Percentiles rank a stretch among this genome's conserved stretches.
These are phyloP conservation scores for Drosophila fuyamai DNA, from an alignment of 1,140 invertebrate genomes.

Conservation along the genomic window DNA sequence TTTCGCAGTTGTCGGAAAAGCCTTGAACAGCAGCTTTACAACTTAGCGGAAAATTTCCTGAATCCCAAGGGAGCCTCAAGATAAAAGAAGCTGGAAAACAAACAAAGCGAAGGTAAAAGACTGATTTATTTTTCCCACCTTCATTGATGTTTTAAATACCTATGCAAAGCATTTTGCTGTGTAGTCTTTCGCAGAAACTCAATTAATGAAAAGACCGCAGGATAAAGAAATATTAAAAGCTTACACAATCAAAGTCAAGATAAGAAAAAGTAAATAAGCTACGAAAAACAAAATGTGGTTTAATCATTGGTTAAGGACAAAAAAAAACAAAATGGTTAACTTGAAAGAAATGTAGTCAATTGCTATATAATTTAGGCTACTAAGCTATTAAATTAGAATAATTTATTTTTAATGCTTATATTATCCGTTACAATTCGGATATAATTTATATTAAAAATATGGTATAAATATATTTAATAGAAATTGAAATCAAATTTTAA, in stretches of 20 bases:
- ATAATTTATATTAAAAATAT: not conserved
- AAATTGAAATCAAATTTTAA: too few relatives aligned
- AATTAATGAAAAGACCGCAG: slow-evolving; percentile 22
- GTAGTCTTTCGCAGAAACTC: slow-evolving; percentile 16
- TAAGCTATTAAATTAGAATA: too few relatives aligned
- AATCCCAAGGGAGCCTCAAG: slow-evolving; percentile 21
- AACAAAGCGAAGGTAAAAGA: slow-evolving; percentile 26
- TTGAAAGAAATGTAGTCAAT: too few relatives aligned
- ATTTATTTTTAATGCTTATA: too few relatives aligned
- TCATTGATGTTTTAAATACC: slow-evolving; percentile 6
- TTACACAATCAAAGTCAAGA: slow-evolving; percentile 12
- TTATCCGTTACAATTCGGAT: too few relatives aligned
- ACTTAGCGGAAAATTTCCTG: slow-evolving; percentile 7
- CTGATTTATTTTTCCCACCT: slow-evolving; percentile 18
- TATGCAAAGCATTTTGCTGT: slow-evolving; percentile 14
- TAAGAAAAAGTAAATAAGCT: slow-evolving; percentile 9
- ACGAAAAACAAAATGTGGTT: not conserved
- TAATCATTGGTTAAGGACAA: too few relatives aligned
- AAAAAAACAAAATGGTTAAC: too few relatives aligned
- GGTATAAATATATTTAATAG: too few relatives aligned
- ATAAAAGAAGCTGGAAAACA: slow-evolving; percentile 27
- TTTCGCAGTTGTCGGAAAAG: slow-evolving; percentile 35
- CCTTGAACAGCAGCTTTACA: slow-evolving; percentile 32
- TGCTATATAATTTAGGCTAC: too few relatives aligned
- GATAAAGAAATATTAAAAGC: slow-evolving; percentile 22